Conservation (phyloP, 2,888 invertebrate species). For the Euzophera pinguis region DNA sequence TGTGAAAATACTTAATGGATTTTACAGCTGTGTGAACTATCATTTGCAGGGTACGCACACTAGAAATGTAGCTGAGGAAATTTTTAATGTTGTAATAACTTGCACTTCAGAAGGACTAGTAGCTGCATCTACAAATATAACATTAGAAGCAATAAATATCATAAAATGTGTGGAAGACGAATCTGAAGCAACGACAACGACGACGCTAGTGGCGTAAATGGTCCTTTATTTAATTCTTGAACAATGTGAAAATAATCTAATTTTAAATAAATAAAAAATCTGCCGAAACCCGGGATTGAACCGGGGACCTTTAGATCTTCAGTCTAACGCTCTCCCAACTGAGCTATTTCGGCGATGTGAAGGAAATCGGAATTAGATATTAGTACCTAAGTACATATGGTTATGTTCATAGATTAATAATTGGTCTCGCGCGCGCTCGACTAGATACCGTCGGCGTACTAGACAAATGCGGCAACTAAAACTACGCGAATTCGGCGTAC, state of each 20-base stretch:
- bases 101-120: conserved; percentile 43
- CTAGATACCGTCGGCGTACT: no score
- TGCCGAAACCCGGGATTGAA: conserved; percentile 12
- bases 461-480: no score
- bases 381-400: no score
- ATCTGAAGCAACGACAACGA: conserved; percentile 3
- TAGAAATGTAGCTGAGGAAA: conserved; percentile 34
- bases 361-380: background rate
- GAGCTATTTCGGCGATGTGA: conserved; percentile 6
- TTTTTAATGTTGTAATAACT: conserved; percentile 32
- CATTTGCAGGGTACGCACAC: conserved; percentile 19
- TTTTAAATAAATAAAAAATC: background rate
- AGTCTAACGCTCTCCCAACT: conserved; percentile 12
- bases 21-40: background rate
- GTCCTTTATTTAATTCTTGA: no score
- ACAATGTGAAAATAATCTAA: background rate
- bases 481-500: no score
- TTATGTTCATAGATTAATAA: no score
- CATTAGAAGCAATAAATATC: conserved; percentile 32
- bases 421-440: no score
- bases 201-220: background rate
- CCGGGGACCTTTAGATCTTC: conserved; percentile 11
- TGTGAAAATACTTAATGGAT: no score
- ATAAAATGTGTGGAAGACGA: conserved; percentile 35
- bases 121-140: conserved; percentile 33